Percentiles rank a stretch among this genome's conserved stretches.
Evolutionary conservation across 2,113 vertebrate species (phyloP).

Genomic region (Poeciliopsis retropinna): DNA sequence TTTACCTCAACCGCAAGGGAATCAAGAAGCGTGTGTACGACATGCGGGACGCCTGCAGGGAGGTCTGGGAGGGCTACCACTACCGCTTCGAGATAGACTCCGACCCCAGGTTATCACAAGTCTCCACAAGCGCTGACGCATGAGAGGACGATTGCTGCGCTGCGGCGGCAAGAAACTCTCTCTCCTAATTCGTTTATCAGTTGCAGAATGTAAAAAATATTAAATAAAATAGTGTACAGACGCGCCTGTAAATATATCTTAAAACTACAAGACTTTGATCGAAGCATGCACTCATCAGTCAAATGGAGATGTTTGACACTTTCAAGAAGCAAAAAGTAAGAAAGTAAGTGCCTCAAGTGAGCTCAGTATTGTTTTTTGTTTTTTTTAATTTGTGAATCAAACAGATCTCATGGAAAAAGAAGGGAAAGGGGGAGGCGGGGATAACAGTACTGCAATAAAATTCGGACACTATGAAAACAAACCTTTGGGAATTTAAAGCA

Average conservation of each 20-base stretch:
- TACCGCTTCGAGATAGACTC: conserved; percentile 83
- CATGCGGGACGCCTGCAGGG: conserved; percentile 79
- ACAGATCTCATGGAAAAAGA: conserved; percentile 2
- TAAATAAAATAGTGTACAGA: conserved; percentile 53
- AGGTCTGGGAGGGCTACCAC: conserved; percentile 83
- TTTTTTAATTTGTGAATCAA: not conserved
- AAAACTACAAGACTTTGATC: conserved; percentile 11
- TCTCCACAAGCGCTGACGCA: conserved; percentile 69
- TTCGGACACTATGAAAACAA: conserved; percentile 39
- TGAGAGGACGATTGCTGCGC: conserved; percentile 44
- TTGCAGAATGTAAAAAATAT: conserved; percentile 53
- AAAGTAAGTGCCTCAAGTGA: conserved; percentile 65
- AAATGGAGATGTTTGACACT: not conserved
- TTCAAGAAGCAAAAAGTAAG: conserved; percentile 46
- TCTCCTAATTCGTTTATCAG: conserved; percentile 49
- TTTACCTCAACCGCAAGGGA: conserved; percentile 84
- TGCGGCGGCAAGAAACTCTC: conserved; percentile 24
- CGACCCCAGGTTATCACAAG: conserved; percentile 75
- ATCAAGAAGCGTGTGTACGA: conserved; percentile 82
- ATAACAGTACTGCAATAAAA: conserved; percentile 46
- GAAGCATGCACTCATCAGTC: conserved; percentile 56
- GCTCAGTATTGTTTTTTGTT: not conserved
- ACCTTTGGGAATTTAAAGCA: conserved; percentile 56
- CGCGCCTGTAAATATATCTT: conserved; percentile 66
- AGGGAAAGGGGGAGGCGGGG: not conserved